Percentiles rank a stretch among this genome's conserved stretches.
These are phyloP conservation scores for Physocephala rufipes DNA, from an alignment of 2,888 invertebrate species.

Conservation along the genomic window DNA sequence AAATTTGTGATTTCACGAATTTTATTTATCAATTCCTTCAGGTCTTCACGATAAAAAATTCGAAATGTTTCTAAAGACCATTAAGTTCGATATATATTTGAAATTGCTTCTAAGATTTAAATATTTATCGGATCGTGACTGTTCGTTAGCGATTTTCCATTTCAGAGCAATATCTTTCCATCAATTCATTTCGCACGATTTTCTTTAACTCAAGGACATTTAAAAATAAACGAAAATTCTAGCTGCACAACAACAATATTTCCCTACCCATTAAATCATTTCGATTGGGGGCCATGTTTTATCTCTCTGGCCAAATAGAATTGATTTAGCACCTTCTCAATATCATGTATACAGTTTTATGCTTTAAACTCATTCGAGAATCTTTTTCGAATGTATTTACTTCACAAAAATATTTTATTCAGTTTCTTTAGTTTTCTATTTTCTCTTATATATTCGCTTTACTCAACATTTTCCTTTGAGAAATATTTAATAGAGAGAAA, in stretches of 20 bases:
- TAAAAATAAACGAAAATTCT: slow-evolving; percentile 59
- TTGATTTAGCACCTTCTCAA: too few species aligned
- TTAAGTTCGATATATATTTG: too few species aligned
- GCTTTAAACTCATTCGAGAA: too few species aligned
- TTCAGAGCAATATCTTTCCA: slow-evolving; percentile 22
- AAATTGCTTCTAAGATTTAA: too few species aligned
- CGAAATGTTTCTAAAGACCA: not conserved
- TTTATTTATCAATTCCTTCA: too few species aligned
- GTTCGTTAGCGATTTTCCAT: slow-evolving; percentile 6
- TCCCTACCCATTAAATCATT: not conserved
- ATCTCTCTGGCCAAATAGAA: slow-evolving; percentile 19
- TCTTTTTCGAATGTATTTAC: too few species aligned
- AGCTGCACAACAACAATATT: slow-evolving; percentile 50
- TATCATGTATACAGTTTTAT: not conserved
- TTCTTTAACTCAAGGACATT: slow-evolving; percentile 63
- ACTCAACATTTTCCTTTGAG: not conserved
- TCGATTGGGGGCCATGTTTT: slow-evolving; percentile 3
- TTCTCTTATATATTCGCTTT: not conserved
- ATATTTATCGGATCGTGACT: not conserved
- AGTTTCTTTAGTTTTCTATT: not conserved
- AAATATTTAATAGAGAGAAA: too few species aligned
- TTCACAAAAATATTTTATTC: not conserved
- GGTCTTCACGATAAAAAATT: too few species aligned
- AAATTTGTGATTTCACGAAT: slow-evolving; percentile 3
- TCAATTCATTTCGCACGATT: slow-evolving; percentile 45